These are phyloP conservation scores for Isaurus tuberculatus DNA, from an alignment of 92 coral and sea anemone species.

Conservation along the genomic window DNA sequence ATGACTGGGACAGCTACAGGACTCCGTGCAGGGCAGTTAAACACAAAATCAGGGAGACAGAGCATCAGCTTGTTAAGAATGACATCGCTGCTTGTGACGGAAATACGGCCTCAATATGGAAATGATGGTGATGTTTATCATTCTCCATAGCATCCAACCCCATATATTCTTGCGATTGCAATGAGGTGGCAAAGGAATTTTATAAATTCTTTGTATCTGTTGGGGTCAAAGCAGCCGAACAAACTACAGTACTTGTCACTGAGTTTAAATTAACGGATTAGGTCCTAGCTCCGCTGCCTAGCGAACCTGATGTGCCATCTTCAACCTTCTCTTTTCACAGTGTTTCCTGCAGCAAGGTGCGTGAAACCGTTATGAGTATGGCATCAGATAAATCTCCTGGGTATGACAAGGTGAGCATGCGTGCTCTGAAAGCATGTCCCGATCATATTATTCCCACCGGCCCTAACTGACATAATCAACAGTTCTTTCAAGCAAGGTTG, in stretches of 20 bases:
- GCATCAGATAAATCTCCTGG: slow-evolving; percentile 46
- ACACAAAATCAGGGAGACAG: slow-evolving; percentile 18
- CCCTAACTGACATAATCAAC: slow-evolving; percentile 27
- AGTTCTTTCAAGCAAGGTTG: slow-evolving; percentile 17
- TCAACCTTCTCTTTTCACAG: background rate
- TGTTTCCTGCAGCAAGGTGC: background rate
- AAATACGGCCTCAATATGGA: slow-evolving; percentile 1
- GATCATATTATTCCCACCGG: background rate
- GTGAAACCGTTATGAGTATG: slow-evolving; percentile 35
- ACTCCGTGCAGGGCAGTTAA: slow-evolving; percentile 7
- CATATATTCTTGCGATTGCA: background rate
- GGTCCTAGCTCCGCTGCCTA: background rate
- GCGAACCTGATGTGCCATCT: slow-evolving; percentile 27
- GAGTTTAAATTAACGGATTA: slow-evolving; percentile 35
- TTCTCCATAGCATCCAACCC: background rate
- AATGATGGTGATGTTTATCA: background rate
- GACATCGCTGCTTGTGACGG: background rate
- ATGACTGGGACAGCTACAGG: slow-evolving; percentile 1
- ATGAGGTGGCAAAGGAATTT: slow-evolving; percentile 53
- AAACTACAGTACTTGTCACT: slow-evolving; percentile 40
- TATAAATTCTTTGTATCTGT: slow-evolving; percentile 45
- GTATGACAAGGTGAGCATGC: slow-evolving; percentile 36
- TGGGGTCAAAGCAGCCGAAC: slow-evolving; percentile 45
- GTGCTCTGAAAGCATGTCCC: slow-evolving; percentile 39
- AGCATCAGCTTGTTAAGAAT: background rate